Evolutionary conservation across 2,888 invertebrate species (phyloP).

Genomic region (Synanthedon andrenaeformis): DNA sequence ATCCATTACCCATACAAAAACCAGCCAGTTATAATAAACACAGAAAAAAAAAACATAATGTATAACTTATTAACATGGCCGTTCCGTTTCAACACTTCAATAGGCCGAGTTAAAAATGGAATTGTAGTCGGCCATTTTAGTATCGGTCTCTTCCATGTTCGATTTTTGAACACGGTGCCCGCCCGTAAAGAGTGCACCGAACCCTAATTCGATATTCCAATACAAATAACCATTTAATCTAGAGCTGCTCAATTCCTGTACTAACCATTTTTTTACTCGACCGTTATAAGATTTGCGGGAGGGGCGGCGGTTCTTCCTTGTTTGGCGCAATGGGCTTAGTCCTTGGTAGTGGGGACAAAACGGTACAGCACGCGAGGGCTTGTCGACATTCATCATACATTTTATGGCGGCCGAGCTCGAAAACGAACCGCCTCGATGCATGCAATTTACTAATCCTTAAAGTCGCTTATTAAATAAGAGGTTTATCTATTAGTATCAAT

Average conservation of each 20-base stretch:
- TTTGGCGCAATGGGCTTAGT: constrained; percentile 41
- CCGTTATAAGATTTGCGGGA: constrained; percentile 12
- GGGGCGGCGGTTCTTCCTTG: constrained; percentile 28
- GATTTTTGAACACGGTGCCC: constrained; percentile 58
- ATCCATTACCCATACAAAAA: too few species aligned
- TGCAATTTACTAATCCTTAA: constrained; percentile 12
- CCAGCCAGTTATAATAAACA: too few species aligned
- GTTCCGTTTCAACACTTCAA: too few species aligned
- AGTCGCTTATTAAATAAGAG: not conserved
- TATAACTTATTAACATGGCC: too few species aligned
- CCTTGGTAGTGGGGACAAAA: constrained; percentile 57
- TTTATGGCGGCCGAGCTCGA: constrained; percentile 52
- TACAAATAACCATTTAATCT: constrained; percentile 34
- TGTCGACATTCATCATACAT: constrained; percentile 64
- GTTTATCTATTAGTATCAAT: not conserved
- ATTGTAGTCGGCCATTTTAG: constrained; percentile 44
- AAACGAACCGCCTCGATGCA: constrained; percentile 55
- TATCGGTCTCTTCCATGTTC: constrained; percentile 39
- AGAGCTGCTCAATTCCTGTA: constrained; percentile 19
- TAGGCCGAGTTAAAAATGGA: not conserved
- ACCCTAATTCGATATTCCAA: constrained; percentile 48
- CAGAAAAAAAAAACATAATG: too few species aligned
- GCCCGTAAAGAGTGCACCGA: constrained; percentile 44
- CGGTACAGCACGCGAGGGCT: constrained; percentile 60
- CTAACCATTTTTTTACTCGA: not conserved